A percentile compares a stretch with the other conserved stretches of the same genome.
Evolutionary conservation across 2,113 vertebrate genomes (phyloP).

Genomic region (Anguilla rostrata): DNA sequence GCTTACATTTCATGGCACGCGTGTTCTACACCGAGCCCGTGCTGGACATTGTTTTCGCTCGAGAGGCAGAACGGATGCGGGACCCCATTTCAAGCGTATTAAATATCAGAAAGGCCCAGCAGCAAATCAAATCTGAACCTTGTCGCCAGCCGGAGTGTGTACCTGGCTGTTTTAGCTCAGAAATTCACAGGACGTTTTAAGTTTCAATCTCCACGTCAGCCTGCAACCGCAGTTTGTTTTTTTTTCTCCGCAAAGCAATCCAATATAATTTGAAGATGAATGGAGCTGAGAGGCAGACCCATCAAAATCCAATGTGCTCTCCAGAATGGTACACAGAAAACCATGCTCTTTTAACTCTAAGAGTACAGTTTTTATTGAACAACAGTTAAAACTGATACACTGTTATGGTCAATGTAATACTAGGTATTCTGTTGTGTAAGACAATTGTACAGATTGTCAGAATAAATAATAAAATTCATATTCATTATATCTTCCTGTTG

Average conservation of each 20-base stretch:
- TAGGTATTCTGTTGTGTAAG: too few relatives aligned
- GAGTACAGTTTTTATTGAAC: too few relatives aligned
- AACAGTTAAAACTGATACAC: too few relatives aligned
- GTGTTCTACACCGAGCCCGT: not conserved
- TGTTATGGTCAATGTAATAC: too few relatives aligned
- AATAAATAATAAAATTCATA: not conserved
- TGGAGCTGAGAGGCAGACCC: not conserved
- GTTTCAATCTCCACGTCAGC: not conserved
- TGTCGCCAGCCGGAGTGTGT: not conserved
- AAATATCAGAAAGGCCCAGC: not conserved
- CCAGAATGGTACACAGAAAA: not conserved
- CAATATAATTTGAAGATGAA: not conserved
- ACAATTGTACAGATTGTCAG: not conserved
- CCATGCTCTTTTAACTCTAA: too few relatives aligned
- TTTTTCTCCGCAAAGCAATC: not conserved
- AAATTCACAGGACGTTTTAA: not conserved
- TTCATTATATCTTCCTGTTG: not conserved
- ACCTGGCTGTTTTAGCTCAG: not conserved
- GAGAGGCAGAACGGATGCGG: not conserved
- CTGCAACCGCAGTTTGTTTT: not conserved
- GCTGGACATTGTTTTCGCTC: not conserved
- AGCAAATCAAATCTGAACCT: not conserved
- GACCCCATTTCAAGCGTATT: not conserved
- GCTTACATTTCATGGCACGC: not conserved
- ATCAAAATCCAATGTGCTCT: not conserved